These are phyloP conservation scores for Armadillidium nasatum DNA, from an alignment of 1,140 invertebrate species.

Conservation along the genomic window DNA sequence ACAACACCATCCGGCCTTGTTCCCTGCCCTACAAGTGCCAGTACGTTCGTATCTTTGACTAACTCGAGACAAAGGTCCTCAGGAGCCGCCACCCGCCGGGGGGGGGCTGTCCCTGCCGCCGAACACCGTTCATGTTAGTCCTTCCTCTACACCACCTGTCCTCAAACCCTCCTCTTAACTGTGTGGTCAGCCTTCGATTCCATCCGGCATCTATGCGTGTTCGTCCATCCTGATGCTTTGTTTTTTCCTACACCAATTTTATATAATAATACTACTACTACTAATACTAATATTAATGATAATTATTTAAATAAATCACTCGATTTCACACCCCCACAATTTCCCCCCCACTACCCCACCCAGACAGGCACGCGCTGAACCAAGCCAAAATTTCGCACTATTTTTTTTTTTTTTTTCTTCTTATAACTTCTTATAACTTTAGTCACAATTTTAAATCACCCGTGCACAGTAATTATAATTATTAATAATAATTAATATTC, in stretches of 20 bases:
- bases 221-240: not conserved
- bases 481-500: too few relatives aligned
- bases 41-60: constrained; percentile 94
- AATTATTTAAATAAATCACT: not conserved
- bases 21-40: constrained; percentile 92
- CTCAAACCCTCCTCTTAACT: constrained; percentile 26
- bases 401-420: too few relatives aligned
- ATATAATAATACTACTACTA: too few relatives aligned
- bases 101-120: constrained; percentile 56
- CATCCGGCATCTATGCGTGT: not conserved
- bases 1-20: constrained; percentile 73
- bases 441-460: too few relatives aligned
- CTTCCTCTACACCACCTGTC: constrained; percentile 29
- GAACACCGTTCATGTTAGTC: constrained; percentile 51
- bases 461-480: too few relatives aligned
- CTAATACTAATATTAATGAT: too few relatives aligned
- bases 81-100: constrained; percentile 62
- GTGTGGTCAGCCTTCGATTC: constrained; percentile 18
- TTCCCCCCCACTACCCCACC: too few relatives aligned
- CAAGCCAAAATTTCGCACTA: not conserved
- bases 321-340: not conserved
- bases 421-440: too few relatives aligned
- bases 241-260: too few relatives aligned
- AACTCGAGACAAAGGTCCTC: constrained; percentile 55
- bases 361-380: not conserved